Percentiles rank a stretch among this genome's conserved stretches.
phyloP scores from a whole-genome alignment of 2,888 invertebrate species.

The Globia sparganii region DNA sequence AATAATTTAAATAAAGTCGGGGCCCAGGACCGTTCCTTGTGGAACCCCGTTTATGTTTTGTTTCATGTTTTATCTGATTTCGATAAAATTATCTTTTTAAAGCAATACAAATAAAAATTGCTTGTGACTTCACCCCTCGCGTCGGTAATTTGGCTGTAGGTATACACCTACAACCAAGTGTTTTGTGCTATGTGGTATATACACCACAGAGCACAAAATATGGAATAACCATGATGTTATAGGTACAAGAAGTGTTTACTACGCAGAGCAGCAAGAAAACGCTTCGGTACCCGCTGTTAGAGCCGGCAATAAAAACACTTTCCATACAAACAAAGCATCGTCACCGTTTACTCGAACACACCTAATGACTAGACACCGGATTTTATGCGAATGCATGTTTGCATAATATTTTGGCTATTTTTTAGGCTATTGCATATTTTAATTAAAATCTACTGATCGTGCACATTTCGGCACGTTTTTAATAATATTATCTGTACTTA shows the following conservation, averaged over 20 bases:
- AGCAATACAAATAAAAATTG: too few relatives aligned
- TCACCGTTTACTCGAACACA: background rate
- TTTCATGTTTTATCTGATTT: conserved; percentile 53
- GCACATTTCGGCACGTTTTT: too few relatives aligned
- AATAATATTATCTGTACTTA: too few relatives aligned
- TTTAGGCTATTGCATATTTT: background rate
- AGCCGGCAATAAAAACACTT: too few relatives aligned
- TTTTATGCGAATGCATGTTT: background rate
- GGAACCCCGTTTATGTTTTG: conserved; percentile 54
- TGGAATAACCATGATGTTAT: background rate
- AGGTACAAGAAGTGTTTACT: background rate
- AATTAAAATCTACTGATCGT: too few relatives aligned
- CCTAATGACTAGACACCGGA: background rate
- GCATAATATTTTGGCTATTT: background rate
- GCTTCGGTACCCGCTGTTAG: background rate
- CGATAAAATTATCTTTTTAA: conserved; percentile 49
- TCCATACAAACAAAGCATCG: background rate
- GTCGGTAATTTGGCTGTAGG: background rate
- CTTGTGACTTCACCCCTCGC: conserved; percentile 1
- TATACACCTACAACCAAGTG: too few relatives aligned
- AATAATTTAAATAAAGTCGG: conserved; percentile 77
- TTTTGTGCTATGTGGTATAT: too few relatives aligned
- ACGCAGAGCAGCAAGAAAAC: background rate
- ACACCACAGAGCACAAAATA: background rate
- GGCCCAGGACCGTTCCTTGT: conserved; percentile 57